Conservation (phyloP, 2,888 invertebrate species). For the Nemapogon koenigi region DNA sequence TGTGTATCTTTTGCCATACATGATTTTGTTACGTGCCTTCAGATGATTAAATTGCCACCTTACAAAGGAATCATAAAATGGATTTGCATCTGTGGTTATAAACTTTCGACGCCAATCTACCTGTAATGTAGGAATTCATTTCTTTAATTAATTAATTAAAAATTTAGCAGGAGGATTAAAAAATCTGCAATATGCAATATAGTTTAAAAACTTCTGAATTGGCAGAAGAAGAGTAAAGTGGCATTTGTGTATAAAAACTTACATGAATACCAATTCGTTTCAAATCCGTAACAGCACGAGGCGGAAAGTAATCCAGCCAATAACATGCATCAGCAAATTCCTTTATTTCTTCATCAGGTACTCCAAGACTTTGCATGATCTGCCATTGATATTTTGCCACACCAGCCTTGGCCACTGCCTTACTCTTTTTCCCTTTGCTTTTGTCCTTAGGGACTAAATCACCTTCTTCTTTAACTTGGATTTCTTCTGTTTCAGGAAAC, state of each 20-base stretch:
- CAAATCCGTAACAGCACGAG: slow-evolving; percentile 84
- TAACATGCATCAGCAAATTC: slow-evolving; percentile 88
- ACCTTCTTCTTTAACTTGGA: slow-evolving; percentile 51
- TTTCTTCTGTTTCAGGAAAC: slow-evolving; percentile 74
- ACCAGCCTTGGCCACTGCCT: slow-evolving; percentile 91
- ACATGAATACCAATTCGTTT: slow-evolving; percentile 91
- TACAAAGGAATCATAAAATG: slow-evolving; percentile 97
- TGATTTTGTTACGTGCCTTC: slow-evolving; percentile 85
- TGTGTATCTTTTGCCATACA: slow-evolving; percentile 96
- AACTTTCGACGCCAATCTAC: slow-evolving; percentile 98
- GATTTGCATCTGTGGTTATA: slow-evolving; percentile 97
- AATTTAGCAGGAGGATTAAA: background rate
- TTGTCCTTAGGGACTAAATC: slow-evolving; percentile 69
- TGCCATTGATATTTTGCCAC: slow-evolving; percentile 96
- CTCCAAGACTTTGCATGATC: slow-evolving; percentile 94
- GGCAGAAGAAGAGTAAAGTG: slow-evolving; percentile 1
- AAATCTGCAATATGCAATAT: too few relatives aligned
- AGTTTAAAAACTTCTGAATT: background rate
- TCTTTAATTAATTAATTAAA: background rate
- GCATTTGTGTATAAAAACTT: slow-evolving; percentile 27
- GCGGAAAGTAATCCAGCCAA: slow-evolving; percentile 98
- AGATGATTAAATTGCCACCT: slow-evolving; percentile 94
- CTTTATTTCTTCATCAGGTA: slow-evolving; percentile 89
- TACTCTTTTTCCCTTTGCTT: slow-evolving; percentile 91
- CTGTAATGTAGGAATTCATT: slow-evolving; percentile 52